phyloP scores from a whole-genome alignment of 2,797 vertebrate species.

The Peromyscus melanophrys region DNA sequence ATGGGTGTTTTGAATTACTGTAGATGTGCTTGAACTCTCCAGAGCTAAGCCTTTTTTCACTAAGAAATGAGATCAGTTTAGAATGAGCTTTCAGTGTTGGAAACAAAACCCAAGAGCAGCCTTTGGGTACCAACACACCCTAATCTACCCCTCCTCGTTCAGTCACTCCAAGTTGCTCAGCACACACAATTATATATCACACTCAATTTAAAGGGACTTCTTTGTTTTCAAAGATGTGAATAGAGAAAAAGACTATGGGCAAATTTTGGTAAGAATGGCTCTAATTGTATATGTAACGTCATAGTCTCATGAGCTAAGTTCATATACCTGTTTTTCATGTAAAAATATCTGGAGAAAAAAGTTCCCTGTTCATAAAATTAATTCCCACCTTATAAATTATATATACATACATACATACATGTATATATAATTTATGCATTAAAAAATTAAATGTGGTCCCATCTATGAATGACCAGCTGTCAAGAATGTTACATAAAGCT shows the following conservation, averaged over 20 bases:
- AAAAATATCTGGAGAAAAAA: slow-evolving; percentile 48
- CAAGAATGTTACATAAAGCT: slow-evolving; percentile 25
- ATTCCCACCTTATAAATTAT: slow-evolving; percentile 6
- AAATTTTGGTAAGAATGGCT: slow-evolving; percentile 52
- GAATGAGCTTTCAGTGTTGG: neutral
- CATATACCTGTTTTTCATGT: neutral
- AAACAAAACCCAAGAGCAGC: neutral
- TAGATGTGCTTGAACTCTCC: neutral
- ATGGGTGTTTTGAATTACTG: slow-evolving; percentile 1
- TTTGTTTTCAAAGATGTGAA: neutral
- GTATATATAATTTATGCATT: neutral
- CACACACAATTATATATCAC: neutral
- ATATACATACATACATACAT: neutral
- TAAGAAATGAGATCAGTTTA: neutral
- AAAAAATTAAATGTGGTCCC: neutral
- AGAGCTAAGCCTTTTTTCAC: slow-evolving; percentile 26
- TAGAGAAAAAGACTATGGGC: neutral
- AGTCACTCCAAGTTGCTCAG: neutral
- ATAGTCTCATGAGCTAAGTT: slow-evolving; percentile 31
- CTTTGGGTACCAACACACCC: neutral
- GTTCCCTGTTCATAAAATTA: neutral
- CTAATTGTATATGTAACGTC: slow-evolving; percentile 25
- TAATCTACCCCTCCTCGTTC: neutral
- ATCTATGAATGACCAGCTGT: slow-evolving; percentile 1
- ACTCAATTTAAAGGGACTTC: neutral